Evolutionary conservation across 2,888 invertebrate species (phyloP).

Genomic region (Kryphioiulus occultus): DNA sequence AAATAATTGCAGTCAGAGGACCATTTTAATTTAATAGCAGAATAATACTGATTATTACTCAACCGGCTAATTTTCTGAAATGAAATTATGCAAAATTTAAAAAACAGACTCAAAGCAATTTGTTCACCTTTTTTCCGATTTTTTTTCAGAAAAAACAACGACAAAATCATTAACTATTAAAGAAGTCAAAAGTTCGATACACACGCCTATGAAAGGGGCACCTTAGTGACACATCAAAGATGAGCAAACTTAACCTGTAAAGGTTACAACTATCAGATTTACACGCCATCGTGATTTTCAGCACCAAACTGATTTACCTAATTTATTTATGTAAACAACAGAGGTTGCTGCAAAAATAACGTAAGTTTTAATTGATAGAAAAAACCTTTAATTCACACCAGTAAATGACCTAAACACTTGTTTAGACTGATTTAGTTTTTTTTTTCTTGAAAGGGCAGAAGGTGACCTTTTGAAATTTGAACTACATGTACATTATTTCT

Average conservation of each 20-base stretch:
- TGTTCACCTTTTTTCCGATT: too few relatives aligned
- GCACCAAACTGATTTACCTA: background rate
- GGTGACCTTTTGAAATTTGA: background rate
- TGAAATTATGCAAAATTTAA: too few relatives aligned
- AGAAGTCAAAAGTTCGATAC: background rate
- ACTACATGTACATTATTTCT: background rate
- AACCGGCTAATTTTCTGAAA: too few relatives aligned
- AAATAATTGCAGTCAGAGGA: too few relatives aligned
- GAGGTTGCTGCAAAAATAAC: background rate
- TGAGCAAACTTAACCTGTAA: background rate
- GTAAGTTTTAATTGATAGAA: constrained; percentile 1
- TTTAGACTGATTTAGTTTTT: background rate
- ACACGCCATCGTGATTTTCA: background rate
- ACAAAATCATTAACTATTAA: background rate
- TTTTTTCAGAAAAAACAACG: background rate
- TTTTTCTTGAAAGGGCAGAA: background rate
- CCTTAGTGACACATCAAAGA: background rate
- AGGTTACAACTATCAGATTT: background rate
- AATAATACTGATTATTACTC: too few relatives aligned
- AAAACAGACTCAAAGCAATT: too few relatives aligned
- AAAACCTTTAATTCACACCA: constrained; percentile 16
- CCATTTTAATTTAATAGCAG: too few relatives aligned
- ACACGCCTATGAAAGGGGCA: background rate
- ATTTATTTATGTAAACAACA: background rate
- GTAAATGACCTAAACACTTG: background rate